Evolutionary conservation across 2,113 vertebrate species (phyloP), one percentile per base, ranked within the genome.

Genomic region (Cromileptes altivelis): DNA sequence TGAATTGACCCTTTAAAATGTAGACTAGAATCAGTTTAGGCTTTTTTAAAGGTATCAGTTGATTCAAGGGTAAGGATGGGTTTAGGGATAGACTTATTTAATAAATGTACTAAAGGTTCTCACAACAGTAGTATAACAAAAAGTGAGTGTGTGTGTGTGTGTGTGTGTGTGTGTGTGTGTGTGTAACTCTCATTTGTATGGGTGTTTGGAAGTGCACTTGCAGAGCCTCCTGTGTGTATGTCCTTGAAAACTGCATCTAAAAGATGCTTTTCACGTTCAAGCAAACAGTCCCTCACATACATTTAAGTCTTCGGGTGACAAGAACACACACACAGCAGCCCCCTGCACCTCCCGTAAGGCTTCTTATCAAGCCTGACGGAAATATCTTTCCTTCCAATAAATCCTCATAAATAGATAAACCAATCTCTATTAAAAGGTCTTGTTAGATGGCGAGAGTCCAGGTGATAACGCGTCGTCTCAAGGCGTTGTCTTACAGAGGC

Each of bases 331-430:
- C 37, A 53, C 70, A 15, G 45, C 19, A 18, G 45, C 58, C 10
- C 23, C 58, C 45, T 68, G 37, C 53, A 61, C 21, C 52, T 78
- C 78, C 73, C 78, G 57, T 12, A 69, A 55, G 82, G 53, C 73
- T 81, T 83, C 75, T 87, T 85, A 81, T 88, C 78, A 70, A 78
- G 49, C 40, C 33, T 77, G 71, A 75, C 19, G 58, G 75, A 85
- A 86, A 89, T 88, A 82, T 85, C 75, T 65, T n/a, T 63, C 81
- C 55, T 50, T 52, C 67, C 69, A 75, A 82, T 88, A 86, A 81
- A 85, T 89, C 83, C 70, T 80, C 70, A 85, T 88, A 85, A 91
- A 90, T 69, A 85, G 83, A 88, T 89, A 81, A 89, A 84, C 72
- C 76, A 81, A 84, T 90, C 72, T 90, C 77, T 81, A 88, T 88